phyloP scores from a whole-genome alignment of 2,113 vertebrate genomes.

The Motacilla alba region DNA sequence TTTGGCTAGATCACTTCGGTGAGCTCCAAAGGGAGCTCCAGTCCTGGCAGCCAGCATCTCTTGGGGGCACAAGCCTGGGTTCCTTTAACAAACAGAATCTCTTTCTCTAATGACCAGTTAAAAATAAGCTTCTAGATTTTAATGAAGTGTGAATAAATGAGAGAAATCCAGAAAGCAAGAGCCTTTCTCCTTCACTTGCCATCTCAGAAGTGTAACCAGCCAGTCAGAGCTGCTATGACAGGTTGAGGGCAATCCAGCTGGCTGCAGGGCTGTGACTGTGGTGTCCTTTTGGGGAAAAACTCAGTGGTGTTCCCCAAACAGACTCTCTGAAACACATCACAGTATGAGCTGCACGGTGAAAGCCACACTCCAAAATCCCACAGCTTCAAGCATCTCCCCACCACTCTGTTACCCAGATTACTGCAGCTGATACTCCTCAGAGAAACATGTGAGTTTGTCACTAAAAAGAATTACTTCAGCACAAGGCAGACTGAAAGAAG shows the following conservation, averaged over 20 bases:
- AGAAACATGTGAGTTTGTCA: background rate
- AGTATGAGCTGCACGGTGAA: rapidly evolving
- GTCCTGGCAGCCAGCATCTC: background rate
- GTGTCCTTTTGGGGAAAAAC: background rate
- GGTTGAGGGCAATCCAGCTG: background rate
- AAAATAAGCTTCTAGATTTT: background rate
- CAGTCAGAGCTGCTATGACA: background rate
- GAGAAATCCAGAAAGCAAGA: background rate
- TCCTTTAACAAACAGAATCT: background rate
- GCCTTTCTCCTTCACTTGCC: background rate
- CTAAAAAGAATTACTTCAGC: background rate
- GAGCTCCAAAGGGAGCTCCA: background rate
- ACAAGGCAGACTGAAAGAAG: background rate
- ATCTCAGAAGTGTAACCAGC: background rate
- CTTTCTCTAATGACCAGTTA: background rate
- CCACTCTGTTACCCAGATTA: background rate
- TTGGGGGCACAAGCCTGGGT: background rate
- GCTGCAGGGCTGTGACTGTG: background rate
- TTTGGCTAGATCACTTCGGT: background rate
- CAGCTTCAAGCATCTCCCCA: background rate
- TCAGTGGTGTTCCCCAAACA: background rate
- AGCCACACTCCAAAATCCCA: background rate
- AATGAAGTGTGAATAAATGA: background rate
- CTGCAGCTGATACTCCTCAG: background rate
- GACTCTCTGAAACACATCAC: background rate